Evolutionary conservation across 2,888 invertebrate species (phyloP).

Genomic region (Cephus pulcher): DNA sequence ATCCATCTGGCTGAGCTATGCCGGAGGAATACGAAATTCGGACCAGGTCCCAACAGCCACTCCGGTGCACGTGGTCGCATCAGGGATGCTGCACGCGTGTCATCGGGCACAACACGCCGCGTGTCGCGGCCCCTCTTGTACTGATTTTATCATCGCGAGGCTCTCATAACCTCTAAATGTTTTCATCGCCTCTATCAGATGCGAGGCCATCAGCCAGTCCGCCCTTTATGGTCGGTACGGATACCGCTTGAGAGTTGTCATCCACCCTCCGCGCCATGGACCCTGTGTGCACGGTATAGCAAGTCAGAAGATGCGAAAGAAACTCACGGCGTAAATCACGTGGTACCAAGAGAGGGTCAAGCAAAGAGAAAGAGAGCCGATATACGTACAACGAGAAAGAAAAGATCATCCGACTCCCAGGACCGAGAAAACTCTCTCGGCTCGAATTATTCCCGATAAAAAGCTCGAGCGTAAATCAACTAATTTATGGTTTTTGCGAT

Average conservation of each 20-base stretch:
- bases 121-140: conserved; percentile 55
- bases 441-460: conserved; percentile 40
- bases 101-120: conserved; percentile 52
- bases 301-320: neutral
- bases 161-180: conserved; percentile 60
- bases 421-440: neutral
- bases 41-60: neutral
- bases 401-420: neutral
- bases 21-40: conserved; percentile 43
- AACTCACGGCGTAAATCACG: conserved; percentile 11
- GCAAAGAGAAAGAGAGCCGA: neutral
- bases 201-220: conserved; percentile 1
- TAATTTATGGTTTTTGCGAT: conserved; percentile 64
- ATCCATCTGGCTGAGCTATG: conserved; percentile 22
- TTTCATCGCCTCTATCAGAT: conserved; percentile 61
- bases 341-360: conserved; percentile 1
- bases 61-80: conserved; percentile 36
- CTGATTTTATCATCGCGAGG: conserved; percentile 46
- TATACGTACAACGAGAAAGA: conserved; percentile 6
- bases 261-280: neutral
- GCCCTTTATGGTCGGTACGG: conserved; percentile 1
- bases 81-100: conserved; percentile 58
- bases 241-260: neutral
- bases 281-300: neutral
- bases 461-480: conserved; percentile 60